Base-by-base conservation (phyloP, 2,797 vertebrate species). In the Notolepis coatsorum region DNA sequence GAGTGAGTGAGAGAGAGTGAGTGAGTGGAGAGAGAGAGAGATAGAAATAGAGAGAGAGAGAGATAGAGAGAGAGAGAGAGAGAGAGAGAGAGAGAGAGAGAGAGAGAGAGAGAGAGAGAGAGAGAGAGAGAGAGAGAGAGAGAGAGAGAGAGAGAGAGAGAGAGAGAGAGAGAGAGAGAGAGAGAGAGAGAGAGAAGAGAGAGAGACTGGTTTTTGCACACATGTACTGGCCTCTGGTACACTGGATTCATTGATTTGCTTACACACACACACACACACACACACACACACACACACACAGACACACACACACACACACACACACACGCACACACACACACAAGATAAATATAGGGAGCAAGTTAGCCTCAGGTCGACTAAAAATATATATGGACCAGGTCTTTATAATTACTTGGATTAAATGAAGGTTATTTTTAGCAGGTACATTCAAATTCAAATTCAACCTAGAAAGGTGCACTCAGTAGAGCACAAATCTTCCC, bases 391-490 rank as follows among this genome's bases (percentile, higher is more conserved):
- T 81, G 86, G 88, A 68, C 75, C 84, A 89, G 89, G 88, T 90
- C 88, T 84, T 79, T 88, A 88, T 91, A 90, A 93, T 91, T 90
- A 90, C 85, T 87, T 74, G 81, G 72, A 90, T 90, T 91, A 81
- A 90, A 92, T 91, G 93, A 91, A 83, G 77, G 88, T 75, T 50
- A 60, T 90, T 85, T 85, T 81, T 75, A 88, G 84, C 80, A 88
- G 84, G 84, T 87, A n/a, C n/a, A n/a, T n/a, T n/a, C n/a, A n/a
- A n/a, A n/a, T n/a, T n/a, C n/a, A n/a, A n/a, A n/a, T n/a, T n/a
- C n/a, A n/a, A n/a, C n/a, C n/a, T n/a, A n/a, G n/a, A n/a, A n/a
- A n/a, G n/a, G n/a, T n/a, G n/a, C n/a, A n/a, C n/a, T n/a, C n/a
- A n/a, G n/a, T n/a, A n/a, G n/a, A n/a, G n/a, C n/a, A n/a, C n/a